Percentiles rank a stretch among this genome's conserved stretches.
These are phyloP conservation scores for Echinops telfairi DNA, from an alignment of 2,113 vertebrate genomes.

Conservation along the genomic window DNA sequence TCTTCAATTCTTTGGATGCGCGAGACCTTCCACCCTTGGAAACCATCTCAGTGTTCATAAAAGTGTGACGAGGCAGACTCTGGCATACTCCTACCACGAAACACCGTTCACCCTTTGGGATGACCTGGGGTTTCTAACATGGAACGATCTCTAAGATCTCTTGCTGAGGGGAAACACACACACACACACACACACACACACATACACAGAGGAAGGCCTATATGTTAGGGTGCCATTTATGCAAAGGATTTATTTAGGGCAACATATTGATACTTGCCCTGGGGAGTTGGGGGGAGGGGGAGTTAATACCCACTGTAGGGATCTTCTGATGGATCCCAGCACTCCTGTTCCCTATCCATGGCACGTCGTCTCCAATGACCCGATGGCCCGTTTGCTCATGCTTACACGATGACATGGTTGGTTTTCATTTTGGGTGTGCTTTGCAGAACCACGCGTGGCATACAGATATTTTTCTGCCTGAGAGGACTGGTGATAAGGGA, in stretches of 20 bases:
- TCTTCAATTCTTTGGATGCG: not conserved
- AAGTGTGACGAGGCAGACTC: not conserved
- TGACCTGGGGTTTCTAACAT: not conserved
- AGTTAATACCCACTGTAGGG: not conserved
- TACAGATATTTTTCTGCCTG: constrained; percentile 23
- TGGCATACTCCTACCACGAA: not conserved
- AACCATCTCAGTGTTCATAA: not conserved
- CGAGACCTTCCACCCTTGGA: not conserved
- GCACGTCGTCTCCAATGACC: not conserved
- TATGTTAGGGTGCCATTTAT: not conserved
- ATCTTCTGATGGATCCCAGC: not conserved
- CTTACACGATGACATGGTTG: not conserved
- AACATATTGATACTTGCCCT: not conserved
- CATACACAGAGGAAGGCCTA: not conserved
- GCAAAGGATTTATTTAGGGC: not conserved
- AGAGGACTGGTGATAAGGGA: not conserved
- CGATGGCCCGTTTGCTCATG: not conserved
- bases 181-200: too few species aligned
- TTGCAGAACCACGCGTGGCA: not conserved
- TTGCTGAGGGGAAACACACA: constrained; percentile 17
- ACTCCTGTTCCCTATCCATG: not conserved
- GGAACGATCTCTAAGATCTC: constrained; percentile 3
- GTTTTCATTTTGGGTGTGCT: constrained; percentile 5
- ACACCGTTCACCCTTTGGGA: not conserved
- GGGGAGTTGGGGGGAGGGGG: too few species aligned